These are phyloP conservation scores for Aviceda subcristata DNA, from an alignment of 2,113 vertebrate species.

Conservation along the genomic window DNA sequence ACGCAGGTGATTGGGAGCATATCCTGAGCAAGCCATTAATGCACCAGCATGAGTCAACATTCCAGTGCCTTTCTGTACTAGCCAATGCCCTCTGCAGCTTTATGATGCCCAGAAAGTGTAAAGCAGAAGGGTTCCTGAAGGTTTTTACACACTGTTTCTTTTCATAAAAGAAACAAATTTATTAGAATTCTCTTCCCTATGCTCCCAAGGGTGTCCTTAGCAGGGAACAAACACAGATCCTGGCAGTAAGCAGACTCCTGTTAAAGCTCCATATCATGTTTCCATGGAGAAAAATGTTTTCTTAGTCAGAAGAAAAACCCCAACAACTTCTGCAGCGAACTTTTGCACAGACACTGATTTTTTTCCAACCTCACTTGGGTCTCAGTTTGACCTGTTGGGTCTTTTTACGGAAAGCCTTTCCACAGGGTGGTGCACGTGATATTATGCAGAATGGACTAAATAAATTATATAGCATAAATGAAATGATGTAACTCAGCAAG, in stretches of 20 bases:
- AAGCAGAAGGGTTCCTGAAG: neutral
- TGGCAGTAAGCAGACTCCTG: constrained; percentile 18
- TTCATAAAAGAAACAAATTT: neutral
- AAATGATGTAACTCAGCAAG: neutral
- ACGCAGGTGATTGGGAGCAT: neutral
- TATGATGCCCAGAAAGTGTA: neutral
- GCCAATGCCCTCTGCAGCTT: neutral
- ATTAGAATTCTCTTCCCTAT: neutral
- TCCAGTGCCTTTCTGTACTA: neutral
- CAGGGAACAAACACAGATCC: constrained; percentile 5
- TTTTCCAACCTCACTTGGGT: constrained; percentile 6
- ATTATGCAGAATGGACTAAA: neutral
- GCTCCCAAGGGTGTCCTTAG: neutral
- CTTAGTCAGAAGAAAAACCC: neutral
- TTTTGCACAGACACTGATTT: neutral
- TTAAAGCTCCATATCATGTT: constrained; percentile 5
- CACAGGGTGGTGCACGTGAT: neutral
- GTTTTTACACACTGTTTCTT: neutral
- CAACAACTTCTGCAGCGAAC: neutral
- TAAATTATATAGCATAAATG: constrained; percentile 12
- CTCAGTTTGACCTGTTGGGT: neutral
- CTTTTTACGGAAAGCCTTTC: constrained; percentile 16
- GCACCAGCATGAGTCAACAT: neutral
- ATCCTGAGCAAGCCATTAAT: neutral
- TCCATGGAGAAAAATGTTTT: constrained; percentile 52